Base-by-base conservation (phyloP, 2,888 invertebrate genomes). In the Parthenolecanium corni region DNA sequence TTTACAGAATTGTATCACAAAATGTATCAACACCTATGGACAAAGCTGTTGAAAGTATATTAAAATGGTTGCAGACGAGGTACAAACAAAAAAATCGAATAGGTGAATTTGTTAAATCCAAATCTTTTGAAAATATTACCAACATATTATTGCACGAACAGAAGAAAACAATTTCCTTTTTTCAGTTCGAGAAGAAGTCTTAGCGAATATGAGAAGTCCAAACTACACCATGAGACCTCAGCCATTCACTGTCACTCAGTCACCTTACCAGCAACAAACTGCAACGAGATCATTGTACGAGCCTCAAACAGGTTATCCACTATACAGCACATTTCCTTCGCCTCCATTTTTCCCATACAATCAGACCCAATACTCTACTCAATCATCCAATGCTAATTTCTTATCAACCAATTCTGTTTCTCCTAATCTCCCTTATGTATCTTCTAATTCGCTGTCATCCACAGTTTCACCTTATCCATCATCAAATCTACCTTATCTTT, bases 41-140 rank as follows among this genome's bases (percentile, higher is more conserved):
- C 71, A 81, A 83, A 71, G 84, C 85, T 81, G 84, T 85, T 63
- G 80, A 81, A 72, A 83, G 85, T 71, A 81, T 86, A 68, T 79
- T 86, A 64, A 82, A 83, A 68, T 86, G 85, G 85, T 79, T 86
- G 66, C 85, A 85, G 72, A 82, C 82, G 67, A 79, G 83, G 65
- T 84, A 85, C 47, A 64, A 66, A 44, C 64, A 66, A n/a, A 62
- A 65, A 20, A 65, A 65, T 14, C 66, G 67, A 42, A 67, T 51
- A 62, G 65, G 67, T 69, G 65, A n/a, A n/a, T n/a, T n/a, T n/a
- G n/a, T n/a, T n/a, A n/a, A n/a, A 61, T 63, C 64, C 12, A 25
- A 16, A 51, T 12, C 25, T 31, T 4, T 9, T 31, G 31, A 31
- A 31, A 6, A 9, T 31, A 9, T 31, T 31, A 6, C 31, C 31